Base-by-base conservation (phyloP, 2,113 vertebrate species). In the Promerops cafer region DNA sequence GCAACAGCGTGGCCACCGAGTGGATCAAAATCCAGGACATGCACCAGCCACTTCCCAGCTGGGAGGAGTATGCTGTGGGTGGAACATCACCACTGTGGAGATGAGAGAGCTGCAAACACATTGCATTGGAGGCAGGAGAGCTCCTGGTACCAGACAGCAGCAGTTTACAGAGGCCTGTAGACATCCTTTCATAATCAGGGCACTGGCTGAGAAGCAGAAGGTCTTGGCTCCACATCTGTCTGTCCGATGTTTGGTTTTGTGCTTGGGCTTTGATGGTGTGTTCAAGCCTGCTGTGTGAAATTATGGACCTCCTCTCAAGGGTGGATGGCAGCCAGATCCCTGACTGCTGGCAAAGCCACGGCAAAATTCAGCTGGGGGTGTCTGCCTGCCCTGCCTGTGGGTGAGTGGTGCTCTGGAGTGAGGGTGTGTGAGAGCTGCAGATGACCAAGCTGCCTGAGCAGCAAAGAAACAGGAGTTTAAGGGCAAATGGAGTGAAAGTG, bases 1-100 rank as follows among this genome's bases (percentile, higher is more conserved):
- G 31, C 49, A 81, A 10, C 31, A 68, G 56, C 0, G 0, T 0
- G 3, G 47, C 31, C n/a, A 21, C 15, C 0, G 1, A 68, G 16
- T 10, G 16, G 33, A 56, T 68, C n/a, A 88, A 86, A 93, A 76
- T 49, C 42, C 57, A 81, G 88, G 52, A 75, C 49, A 10, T 5
- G 28, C 59, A 37, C 10, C 19, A 71, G 27, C 11, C 26, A 44
- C 47, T 86, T 95, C 64, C 69, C 37, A 69, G 56, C 47, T 77
- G 63, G 35, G 71, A 77, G 76, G 71, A 87, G 68, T 8, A 56
- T 50, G 13, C 9, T 63, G 74, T 0, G 26, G 44, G 31, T 21
- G 56, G 37, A 88, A 50, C 45, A 50, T 7, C 45, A n/a, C 11
- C 37, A 90, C 39, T 0, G 0, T 59, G 61, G 72, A 53, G 60